Conservation (phyloP, 2,888 invertebrate genomes). For the Philaethria dido region DNA sequence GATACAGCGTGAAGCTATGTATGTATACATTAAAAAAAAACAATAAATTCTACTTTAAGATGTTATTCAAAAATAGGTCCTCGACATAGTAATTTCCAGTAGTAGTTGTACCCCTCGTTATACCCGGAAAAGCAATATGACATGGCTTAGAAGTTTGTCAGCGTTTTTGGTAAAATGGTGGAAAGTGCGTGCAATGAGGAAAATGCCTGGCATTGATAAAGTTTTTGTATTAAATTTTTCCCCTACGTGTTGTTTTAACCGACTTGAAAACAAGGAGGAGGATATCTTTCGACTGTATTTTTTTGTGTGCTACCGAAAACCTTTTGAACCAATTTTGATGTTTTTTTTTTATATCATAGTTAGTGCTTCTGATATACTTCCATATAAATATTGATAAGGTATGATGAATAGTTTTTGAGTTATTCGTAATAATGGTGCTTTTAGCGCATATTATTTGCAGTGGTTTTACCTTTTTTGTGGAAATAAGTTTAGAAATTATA, state of each 20-base stretch:
- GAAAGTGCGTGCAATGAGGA: background rate
- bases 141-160: constrained; percentile 6
- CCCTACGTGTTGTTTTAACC: background rate
- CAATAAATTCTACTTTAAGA: background rate
- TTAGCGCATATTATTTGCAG: too few species aligned
- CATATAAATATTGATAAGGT: too few species aligned
- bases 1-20: too few species aligned
- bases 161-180: background rate
- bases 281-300: too few species aligned
- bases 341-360: too few species aligned
- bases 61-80: constrained; percentile 4
- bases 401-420: too few species aligned
- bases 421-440: too few species aligned
- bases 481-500: too few species aligned
- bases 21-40: background rate
- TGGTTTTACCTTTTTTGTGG: too few species aligned
- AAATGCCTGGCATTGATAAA: background rate
- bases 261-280: too few species aligned
- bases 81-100: background rate
- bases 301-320: background rate
- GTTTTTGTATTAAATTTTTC: background rate
- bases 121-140: constrained; percentile 1
- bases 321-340: too few species aligned
- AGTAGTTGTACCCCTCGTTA: constrained; percentile 1
- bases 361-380: too few species aligned